Evolutionary conservation across 2,113 vertebrate genomes (phyloP).

Genomic region (Edolisoma coerulescens): DNA sequence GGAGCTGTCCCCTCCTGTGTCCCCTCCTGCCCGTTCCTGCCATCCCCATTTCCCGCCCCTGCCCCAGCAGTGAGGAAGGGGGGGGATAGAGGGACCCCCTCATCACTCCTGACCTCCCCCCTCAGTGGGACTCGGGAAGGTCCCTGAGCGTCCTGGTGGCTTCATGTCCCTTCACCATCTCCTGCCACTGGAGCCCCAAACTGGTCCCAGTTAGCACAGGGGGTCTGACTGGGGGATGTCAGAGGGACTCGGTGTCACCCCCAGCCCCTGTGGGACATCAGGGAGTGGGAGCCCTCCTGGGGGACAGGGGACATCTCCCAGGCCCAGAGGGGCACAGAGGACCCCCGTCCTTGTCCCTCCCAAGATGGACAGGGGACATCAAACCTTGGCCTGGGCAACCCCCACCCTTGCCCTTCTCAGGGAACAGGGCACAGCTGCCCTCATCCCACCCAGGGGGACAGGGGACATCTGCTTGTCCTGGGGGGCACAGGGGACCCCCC

Average conservation of each 20-base stretch:
- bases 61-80: neutral
- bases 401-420: neutral
- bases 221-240: neutral
- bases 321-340: neutral
- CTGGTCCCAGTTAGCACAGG: neutral
- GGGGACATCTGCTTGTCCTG: neutral
- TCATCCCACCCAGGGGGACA: neutral
- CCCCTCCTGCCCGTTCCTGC: neutral
- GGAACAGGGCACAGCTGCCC: neutral
- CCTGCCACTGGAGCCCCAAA: neutral
- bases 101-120: no score
- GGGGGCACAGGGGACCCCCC: neutral
- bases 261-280: neutral
- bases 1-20: no score
- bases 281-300: neutral
- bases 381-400: neutral
- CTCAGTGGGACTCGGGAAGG: neutral
- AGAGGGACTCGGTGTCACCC: neutral
- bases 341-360: neutral
- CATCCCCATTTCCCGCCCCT: accelerated
- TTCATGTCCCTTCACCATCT: neutral
- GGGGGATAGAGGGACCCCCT: neutral
- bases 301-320: neutral
- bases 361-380: neutral
- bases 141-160: neutral